Evolutionary conservation across 1,140 invertebrate genomes (phyloP), one percentile per base, ranked within the genome.

Genomic region (Pseudomyrmex pallidus): DNA sequence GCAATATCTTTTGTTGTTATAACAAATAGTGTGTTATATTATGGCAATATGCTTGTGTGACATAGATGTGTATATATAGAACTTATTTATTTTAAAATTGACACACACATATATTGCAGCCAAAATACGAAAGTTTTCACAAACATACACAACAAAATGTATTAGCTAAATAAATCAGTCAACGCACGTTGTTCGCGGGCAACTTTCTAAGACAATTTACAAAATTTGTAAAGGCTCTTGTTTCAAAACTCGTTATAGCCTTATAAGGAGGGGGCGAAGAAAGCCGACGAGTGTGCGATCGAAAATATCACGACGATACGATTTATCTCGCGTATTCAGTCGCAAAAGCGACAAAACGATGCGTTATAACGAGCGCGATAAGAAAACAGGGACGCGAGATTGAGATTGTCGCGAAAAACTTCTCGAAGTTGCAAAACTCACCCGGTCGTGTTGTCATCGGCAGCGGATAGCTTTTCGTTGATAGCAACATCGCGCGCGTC

Each of bases 401-500:
- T n/a, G 13, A n/a, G 48, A 83, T 48, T 35, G 15, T 9, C 13
- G 13, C 20, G 4, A 17, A 22, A 56, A 8, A 15, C n/a, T 57
- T 59, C 3, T 4, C 48, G 46, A 46, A 52, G 2, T 35, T 20
- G 9, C 25, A 17, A 12, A 35, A 67, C 89, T 92, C 90, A 94
- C 93, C 92, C 91, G 48, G 89, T 90, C 15, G 56, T 80, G 80
- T 89, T 93, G 76, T 80, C 76, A 87, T 94, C 92, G 91, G 91
- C 91, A 85, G 90, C 91, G 85, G 90, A 85, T 72, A 92, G 82
- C 85, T 85, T 91, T 78, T 93, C 93, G 35, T 87, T 89, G 77
- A 90, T 91, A 89, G 90, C 86, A 70, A 90, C 88, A 90, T 93
- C 92, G n/a, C 93, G 91, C 63, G 93, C 92, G 5, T 92, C 91